phyloP scores from a whole-genome alignment of 2,113 vertebrate species.

The Larimichthys polyactis region DNA sequence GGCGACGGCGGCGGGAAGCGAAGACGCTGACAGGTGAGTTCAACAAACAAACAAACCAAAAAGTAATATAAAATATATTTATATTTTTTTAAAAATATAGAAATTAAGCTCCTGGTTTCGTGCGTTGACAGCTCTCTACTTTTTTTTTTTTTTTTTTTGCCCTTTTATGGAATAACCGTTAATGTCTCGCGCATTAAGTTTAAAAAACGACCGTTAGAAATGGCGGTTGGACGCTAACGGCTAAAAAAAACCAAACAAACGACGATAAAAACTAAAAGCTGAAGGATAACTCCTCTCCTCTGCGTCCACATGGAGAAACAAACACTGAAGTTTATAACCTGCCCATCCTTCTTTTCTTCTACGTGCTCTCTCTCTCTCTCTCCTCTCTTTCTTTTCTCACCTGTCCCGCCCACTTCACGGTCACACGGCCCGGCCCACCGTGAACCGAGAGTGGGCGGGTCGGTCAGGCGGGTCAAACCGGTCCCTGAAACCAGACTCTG shows the following conservation, averaged over 20 bases:
- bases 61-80: too few relatives aligned
- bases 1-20: not conserved
- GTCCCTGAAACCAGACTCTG: slow-evolving; percentile 3
- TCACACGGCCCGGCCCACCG: not conserved
- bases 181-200: not conserved
- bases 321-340: not conserved
- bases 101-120: not conserved
- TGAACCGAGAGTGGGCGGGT: too few relatives aligned
- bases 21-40: not conserved
- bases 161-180: not conserved
- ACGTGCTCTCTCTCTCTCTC: not conserved
- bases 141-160: too few relatives aligned
- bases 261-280: not conserved
- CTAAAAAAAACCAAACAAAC: not conserved
- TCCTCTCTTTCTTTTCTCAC: slow-evolving; percentile 8
- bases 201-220: slow-evolving; percentile 1
- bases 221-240: not conserved
- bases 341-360: not conserved
- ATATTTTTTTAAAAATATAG: not conserved
- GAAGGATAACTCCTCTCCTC: not conserved
- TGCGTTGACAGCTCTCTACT: not conserved
- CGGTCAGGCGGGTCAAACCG: slow-evolving; percentile 39
- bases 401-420: slow-evolving; percentile 48
- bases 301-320: not conserved
- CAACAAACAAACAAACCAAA: not conserved